Percentiles rank a stretch among this genome's conserved stretches.
phyloP scores from a whole-genome alignment of 2,113 vertebrate species.

The Trinectes maculatus region DNA sequence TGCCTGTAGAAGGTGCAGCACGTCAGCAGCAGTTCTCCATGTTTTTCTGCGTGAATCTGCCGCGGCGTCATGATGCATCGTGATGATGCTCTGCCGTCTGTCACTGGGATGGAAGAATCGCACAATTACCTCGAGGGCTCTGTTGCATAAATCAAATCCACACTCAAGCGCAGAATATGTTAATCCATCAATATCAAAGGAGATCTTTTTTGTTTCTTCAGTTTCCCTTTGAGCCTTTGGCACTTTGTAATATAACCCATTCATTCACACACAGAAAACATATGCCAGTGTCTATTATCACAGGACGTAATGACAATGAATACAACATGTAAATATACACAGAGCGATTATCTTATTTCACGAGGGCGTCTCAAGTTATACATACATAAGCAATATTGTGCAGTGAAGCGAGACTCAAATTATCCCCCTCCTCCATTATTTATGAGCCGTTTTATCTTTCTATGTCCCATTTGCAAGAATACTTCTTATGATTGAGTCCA shows the following conservation, averaged over 20 bases:
- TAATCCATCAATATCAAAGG: constrained; percentile 58
- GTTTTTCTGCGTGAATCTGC: constrained; percentile 13
- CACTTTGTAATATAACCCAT: constrained; percentile 11
- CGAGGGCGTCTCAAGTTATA: constrained; percentile 33
- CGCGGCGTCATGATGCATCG: constrained; percentile 1
- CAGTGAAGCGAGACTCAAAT: constrained; percentile 1
- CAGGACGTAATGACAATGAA: constrained; percentile 25
- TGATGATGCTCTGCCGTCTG: constrained; percentile 27
- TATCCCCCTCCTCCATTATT: constrained; percentile 2
- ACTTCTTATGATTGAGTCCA: background rate
- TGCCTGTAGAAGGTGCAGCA: too few relatives aligned
- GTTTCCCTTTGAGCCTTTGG: constrained; percentile 25
- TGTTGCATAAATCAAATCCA: constrained; percentile 57
- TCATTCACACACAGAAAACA: constrained; percentile 25
- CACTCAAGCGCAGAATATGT: constrained; percentile 48
- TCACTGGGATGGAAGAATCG: constrained; percentile 40
- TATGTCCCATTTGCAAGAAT: background rate
- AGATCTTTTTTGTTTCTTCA: constrained; percentile 16
- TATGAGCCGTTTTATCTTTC: background rate
- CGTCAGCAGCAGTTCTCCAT: background rate
- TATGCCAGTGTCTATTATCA: background rate
- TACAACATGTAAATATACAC: constrained; percentile 21
- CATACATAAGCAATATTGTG: constrained; percentile 11
- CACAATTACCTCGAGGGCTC: constrained; percentile 31
- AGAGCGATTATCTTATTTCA: constrained; percentile 27